Base-by-base conservation (phyloP, 2,113 vertebrate genomes). In the Turnix velox region DNA sequence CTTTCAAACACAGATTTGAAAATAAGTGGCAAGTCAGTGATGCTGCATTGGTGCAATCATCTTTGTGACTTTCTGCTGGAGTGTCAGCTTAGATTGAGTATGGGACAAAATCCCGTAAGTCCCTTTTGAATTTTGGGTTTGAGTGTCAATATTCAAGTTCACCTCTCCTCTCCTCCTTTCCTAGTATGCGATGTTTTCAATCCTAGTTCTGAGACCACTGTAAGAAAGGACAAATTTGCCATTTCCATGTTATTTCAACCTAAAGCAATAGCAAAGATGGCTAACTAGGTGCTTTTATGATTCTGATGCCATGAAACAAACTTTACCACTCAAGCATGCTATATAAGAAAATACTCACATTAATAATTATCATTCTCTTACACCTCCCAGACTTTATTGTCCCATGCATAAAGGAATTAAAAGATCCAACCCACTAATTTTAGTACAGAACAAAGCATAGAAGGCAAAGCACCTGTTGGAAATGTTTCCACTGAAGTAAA, bases 1-100 rank as follows among this genome's bases (percentile, higher is more conserved):
- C 90, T 96, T 96, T 96, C 73, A 97, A 97, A 93, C 42, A 63
- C 39, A 74, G 84, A 78, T 97, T 97, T 96, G 91, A 96, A 96
- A 97, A 94, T 95, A 97, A 96, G 83, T 96, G 94, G 90, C 86
- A 77, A 94, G 85, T 81, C 93, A 93, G 93, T 91, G 88, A 92
- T 91, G 91, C 84, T 95, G 92, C 81, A 77, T 76, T 94, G 87
- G 59, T 95, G 57, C 85, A 96, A 97, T 94, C 46, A 6, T 52
- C 79, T 87, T 54, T 94, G 66, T 94, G 92, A 43, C 96, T 97
- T 95, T 94, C 79, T 83, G 58, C 62, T 88, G 58, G 82, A 79
- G 72, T 80, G 91, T 84, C 90, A 95, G 65, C 20, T 93, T 92
- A 77, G 89, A 87, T 81, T 84, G 84, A 71, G 17, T 10, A 61